Evolutionary conservation across 2,797 vertebrate genomes (phyloP).

Genomic region (Bufotes viridis): DNA sequence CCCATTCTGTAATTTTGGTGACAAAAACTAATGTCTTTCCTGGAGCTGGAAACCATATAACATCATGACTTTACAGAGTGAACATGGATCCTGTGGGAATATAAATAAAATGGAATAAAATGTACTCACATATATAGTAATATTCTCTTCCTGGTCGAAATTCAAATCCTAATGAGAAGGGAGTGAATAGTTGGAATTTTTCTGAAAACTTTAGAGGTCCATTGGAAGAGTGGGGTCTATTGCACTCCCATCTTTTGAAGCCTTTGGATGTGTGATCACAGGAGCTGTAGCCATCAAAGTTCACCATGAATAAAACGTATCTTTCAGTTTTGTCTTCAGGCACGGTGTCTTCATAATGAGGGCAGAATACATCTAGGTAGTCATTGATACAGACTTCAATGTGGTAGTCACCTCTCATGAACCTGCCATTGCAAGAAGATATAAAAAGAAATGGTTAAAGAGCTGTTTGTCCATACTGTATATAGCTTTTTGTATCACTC

Average conservation of each 20-base stretch:
- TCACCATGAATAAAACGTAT: conserved; percentile 98
- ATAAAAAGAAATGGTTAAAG: conserved; percentile 17
- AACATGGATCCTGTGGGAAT: neutral
- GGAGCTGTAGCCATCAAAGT: conserved; percentile 97
- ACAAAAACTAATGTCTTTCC: neutral
- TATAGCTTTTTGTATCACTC: neutral
- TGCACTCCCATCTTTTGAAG: conserved; percentile 98
- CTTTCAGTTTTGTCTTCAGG: conserved; percentile 93
- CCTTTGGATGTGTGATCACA: conserved; percentile 98
- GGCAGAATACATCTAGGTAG: conserved; percentile 98
- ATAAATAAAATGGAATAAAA: neutral
- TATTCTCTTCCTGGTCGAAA: conserved; percentile 97
- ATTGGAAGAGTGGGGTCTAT: conserved; percentile 92
- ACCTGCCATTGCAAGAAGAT: conserved; percentile 77
- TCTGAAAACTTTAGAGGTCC: conserved; percentile 97
- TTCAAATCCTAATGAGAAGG: conserved; percentile 97
- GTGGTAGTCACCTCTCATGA: conserved; percentile 93
- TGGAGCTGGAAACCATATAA: neutral
- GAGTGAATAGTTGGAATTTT: conserved; percentile 98
- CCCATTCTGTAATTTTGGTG: neutral
- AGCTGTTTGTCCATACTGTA: neutral
- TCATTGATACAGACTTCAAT: conserved; percentile 98
- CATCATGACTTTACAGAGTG: neutral
- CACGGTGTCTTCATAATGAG: conserved; percentile 93
- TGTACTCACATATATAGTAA: conserved; percentile 98